Evolutionary conservation across 2,888 invertebrate species (phyloP), one percentile per base, ranked within the genome.

Genomic region (Archaeoteleia sp.): DNA sequence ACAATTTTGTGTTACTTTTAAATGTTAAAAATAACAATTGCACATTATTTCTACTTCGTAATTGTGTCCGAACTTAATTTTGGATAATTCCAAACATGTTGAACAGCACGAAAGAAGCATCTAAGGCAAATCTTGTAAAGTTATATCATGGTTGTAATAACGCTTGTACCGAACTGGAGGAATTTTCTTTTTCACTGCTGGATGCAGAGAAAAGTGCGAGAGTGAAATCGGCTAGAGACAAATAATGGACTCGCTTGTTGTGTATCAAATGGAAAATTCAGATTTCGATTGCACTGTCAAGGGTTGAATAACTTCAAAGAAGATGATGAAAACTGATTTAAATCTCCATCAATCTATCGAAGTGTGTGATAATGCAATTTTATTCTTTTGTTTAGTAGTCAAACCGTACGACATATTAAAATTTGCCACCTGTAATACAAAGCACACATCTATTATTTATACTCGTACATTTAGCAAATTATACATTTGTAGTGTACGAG

Each of bases 71-170:
- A 23, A 23, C 23, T 23, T 5, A 5, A 23, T 23, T 23, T 23
- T 23, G 23, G 23, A n/a, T n/a, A 20, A 20, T 20, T 20, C 20
- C 20, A 20, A 20, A 7, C 4, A 23, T 23, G 7, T 23, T 23
- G n/a, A 20, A 30, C 13, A 15, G 15, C 15, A 29, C 2, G 20
- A 20, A 20, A 5, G 20, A 20, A 20, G 20, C n/a, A n/a, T n/a
- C n/a, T n/a, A n/a, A n/a, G n/a, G n/a, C n/a, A 57, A 9, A 49
- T 42, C 25, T 46, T 46, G 34, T 35, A 42, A 14, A 57, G 35
- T 51, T 62, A 51, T 43, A 43, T 40, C 13, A 40, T 40, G 27
- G 40, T 57, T 55, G 43, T 54, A 48, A 54, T 42, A 35, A 45
- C 35, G 55, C 49, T 42, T 57, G 55, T 43, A 63, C 39, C 43